Base-by-base conservation (phyloP, 2,888 invertebrate genomes). In the Cosmia pyralina region DNA sequence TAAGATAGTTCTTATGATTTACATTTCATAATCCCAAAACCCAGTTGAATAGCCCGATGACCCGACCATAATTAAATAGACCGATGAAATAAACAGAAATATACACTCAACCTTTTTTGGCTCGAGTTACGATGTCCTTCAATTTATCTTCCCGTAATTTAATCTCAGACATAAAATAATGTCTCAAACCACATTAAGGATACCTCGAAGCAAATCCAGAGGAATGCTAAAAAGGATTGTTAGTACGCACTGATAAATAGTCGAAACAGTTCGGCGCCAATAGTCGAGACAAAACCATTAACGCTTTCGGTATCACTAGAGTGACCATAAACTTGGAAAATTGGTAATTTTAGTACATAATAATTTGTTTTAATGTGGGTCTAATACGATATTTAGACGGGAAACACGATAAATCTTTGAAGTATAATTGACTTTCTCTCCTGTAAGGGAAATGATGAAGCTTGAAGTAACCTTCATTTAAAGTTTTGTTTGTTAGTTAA, bases 241-340 rank as follows among this genome's bases (percentile, higher is more conserved):
- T 48, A 44, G 34, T 66, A 75, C 44, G 41, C 38, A 72, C 77
- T 79, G 85, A 82, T 82, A 77, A 81, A 84, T 83, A 73, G 82
- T 80, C 76, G 41, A 83, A 83, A 82, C 75, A 70, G 82, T 87
- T 82, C 83, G 92, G 92, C 91, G 91, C 90, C 91, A 88, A 78
- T 79, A 77, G 88, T 87, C 90, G 86, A 91, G 91, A 92, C 91
- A 88, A 88, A 88, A 85, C 89, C 88, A 92, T 91, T 92, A 91
- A 84, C 87, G 85, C 79, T 88, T 82, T 60, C 84, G 86, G 87
- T 89, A 90, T 87, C 84, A 80, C 72, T 80, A 77, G 70, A 67
- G 77, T 83, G 34, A 72, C 81, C 77, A 81, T 81, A 77, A 79
- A 79, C 13, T 72, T 58, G 41, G 38, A 44, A 69, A 75, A 77